These are phyloP conservation scores for Phocoena phocoena DNA, from an alignment of 2,113 vertebrate species.

Conservation along the genomic window DNA sequence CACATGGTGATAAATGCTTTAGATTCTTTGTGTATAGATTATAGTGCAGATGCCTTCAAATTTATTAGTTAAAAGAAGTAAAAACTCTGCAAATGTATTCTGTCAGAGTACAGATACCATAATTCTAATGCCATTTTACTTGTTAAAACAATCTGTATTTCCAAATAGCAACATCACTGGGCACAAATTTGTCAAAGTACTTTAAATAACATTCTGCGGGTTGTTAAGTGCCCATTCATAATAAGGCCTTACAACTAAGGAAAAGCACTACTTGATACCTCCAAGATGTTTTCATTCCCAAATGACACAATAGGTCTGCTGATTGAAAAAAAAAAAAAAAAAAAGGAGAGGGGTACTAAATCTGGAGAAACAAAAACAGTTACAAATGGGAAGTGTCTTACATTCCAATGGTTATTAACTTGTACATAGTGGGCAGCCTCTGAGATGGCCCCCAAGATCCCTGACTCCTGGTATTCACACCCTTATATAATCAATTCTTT, in stretches of 20 bases:
- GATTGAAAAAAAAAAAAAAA: neutral
- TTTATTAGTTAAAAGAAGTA: slow-evolving; percentile 35
- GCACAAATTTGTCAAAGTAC: neutral
- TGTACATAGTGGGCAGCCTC: neutral
- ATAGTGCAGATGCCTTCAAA: neutral
- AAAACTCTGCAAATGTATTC: slow-evolving; percentile 45
- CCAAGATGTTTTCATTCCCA: neutral
- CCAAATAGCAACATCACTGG: slow-evolving; percentile 4
- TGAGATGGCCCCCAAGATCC: neutral
- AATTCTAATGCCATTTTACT: slow-evolving; percentile 44
- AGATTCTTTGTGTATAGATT: slow-evolving; percentile 25
- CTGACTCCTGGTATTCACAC: neutral
- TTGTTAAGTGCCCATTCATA: neutral
- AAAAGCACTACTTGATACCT: neutral
- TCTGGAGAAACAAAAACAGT: neutral
- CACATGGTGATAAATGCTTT: neutral
- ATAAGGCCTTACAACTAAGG: slow-evolving; percentile 16
- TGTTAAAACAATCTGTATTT: slow-evolving; percentile 49
- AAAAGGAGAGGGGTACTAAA: neutral
- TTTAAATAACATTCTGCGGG: slow-evolving; percentile 25
- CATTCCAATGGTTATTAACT: neutral
- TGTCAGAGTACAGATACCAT: neutral
- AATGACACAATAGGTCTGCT: slow-evolving; percentile 3
- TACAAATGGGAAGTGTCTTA: neutral
- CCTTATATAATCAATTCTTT: neutral